Conservation (phyloP, 1,140 invertebrate species). For the Phymastichus coffea region DNA sequence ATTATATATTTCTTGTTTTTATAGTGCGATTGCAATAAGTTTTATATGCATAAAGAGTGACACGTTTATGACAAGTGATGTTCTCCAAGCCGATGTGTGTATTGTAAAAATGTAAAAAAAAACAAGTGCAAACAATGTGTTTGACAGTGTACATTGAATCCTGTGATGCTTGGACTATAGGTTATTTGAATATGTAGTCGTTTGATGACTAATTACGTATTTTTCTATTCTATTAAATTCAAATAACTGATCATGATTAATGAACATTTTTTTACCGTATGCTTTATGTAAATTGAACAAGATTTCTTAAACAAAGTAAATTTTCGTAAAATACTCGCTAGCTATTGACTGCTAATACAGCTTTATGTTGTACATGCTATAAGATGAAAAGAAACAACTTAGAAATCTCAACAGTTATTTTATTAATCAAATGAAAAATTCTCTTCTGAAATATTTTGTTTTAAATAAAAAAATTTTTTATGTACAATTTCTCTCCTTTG, state of each 20-base stretch:
- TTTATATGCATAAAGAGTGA: conserved; percentile 3
- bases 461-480: too few species aligned
- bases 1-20: conserved; percentile 13
- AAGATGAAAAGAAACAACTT: too few species aligned
- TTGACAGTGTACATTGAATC: conserved; percentile 25
- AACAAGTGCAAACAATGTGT: conserved; percentile 26
- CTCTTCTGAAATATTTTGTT: too few species aligned
- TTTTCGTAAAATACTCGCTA: too few species aligned
- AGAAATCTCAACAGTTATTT: too few species aligned
- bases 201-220: background rate
- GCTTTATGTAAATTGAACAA: conserved; percentile 16
- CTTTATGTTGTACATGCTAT: too few species aligned
- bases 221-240: too few species aligned
- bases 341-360: too few species aligned
- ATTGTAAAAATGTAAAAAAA: conserved; percentile 29
- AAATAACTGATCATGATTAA: too few species aligned
- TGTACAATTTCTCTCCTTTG: too few species aligned
- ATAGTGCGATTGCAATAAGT: conserved; percentile 17
- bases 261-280: conserved; percentile 18
- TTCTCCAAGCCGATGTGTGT: conserved; percentile 16
- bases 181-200: conserved; percentile 13
- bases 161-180: conserved; percentile 22
- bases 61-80: conserved; percentile 16
- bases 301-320: conserved; percentile 9
- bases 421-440: too few species aligned